Evolutionary conservation across 2,113 vertebrate genomes (phyloP).

Genomic region (Nerophis ophidion): DNA sequence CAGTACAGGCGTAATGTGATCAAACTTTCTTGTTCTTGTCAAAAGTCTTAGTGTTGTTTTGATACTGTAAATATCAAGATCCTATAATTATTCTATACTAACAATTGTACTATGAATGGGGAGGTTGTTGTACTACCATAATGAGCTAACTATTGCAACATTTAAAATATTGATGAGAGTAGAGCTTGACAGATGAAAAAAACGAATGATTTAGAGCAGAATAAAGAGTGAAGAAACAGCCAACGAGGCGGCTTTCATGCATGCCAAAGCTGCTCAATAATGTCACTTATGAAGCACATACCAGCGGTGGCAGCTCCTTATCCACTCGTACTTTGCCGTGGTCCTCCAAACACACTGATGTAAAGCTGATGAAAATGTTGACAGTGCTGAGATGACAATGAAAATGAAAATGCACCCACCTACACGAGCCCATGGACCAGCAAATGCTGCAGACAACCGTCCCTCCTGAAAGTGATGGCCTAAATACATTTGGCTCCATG

Average conservation of each 20-base stretch:
- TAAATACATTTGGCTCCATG: constrained; percentile 31
- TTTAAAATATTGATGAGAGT: not conserved
- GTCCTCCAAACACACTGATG: constrained; percentile 45
- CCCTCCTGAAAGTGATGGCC: constrained; percentile 22
- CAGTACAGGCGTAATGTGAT: no score
- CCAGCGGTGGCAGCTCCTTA: constrained; percentile 29
- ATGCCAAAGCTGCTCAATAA: constrained; percentile 36
- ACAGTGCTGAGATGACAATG: constrained; percentile 36
- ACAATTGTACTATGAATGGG: not conserved
- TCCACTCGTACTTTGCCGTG: constrained; percentile 31
- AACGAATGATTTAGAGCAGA: constrained; percentile 15
- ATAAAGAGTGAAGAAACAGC: constrained; percentile 8
- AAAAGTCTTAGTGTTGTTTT: no score
- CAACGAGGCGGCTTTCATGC: constrained; percentile 10
- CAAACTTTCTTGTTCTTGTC: no score
- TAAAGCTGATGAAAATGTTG: constrained; percentile 62
- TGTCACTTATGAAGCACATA: constrained; percentile 31
- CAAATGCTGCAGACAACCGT: constrained; percentile 19
- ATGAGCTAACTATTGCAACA: not conserved
- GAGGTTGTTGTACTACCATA: not conserved
- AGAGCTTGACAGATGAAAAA: not conserved
- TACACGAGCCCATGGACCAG: constrained; percentile 23
- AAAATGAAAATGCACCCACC: constrained; percentile 23
- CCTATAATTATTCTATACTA: no score
- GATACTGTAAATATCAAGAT: no score